Percentiles rank a stretch among this genome's conserved stretches.
phyloP scores from a whole-genome alignment of 64 coral and sea anemone genomes.

The Stylophora pistillata region DNA sequence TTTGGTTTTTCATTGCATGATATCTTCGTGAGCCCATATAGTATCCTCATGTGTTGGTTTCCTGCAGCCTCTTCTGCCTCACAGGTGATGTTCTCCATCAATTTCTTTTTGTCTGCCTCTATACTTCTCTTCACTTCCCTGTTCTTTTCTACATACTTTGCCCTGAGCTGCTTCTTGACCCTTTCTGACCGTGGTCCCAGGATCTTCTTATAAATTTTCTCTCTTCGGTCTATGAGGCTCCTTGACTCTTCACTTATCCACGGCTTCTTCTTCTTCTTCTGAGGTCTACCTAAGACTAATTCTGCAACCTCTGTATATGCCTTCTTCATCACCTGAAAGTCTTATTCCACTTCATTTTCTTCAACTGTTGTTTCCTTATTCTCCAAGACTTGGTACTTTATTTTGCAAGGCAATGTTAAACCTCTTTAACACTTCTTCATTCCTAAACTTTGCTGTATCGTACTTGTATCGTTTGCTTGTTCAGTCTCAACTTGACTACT shows the following conservation, averaged over 20 bases:
- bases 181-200: constrained; percentile 42
- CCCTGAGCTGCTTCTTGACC: no score
- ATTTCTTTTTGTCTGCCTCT: constrained; percentile 34
- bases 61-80: no score
- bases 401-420: background rate
- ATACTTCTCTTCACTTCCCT: constrained; percentile 56
- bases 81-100: no score
- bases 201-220: constrained; percentile 56
- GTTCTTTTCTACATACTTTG: constrained; percentile 41
- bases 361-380: background rate
- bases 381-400: constrained; percentile 24
- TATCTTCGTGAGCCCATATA: no score
- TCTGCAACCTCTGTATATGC: constrained; percentile 43
- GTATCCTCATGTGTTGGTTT: no score
- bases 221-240: constrained; percentile 16
- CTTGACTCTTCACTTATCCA: constrained; percentile 37
- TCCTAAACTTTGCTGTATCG: no score
- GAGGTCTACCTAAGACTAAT: no score
- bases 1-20: no score
- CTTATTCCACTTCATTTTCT: constrained; percentile 21
- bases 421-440: no score
- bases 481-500: constrained; percentile 1
- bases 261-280: constrained; percentile 54
- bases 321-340: constrained; percentile 56
- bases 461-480: background rate